These are phyloP conservation scores for Ormyrus thymus DNA, from an alignment of 2,888 invertebrate species.

Conservation along the genomic window DNA sequence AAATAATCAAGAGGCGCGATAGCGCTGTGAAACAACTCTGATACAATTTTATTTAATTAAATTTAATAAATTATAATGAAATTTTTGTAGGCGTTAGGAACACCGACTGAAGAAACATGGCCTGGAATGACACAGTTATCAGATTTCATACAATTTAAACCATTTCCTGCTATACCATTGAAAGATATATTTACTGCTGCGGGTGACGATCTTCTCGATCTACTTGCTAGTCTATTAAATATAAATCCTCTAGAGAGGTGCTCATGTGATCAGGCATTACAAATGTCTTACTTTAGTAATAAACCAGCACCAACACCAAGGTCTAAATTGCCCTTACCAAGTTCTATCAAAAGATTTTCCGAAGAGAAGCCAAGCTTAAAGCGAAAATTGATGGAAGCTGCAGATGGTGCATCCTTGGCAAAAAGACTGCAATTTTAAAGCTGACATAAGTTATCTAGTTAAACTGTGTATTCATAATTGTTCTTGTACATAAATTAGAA, in stretches of 20 bases:
- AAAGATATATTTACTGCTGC: constrained; percentile 97
- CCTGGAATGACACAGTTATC: constrained; percentile 87
- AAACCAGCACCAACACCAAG: constrained; percentile 92
- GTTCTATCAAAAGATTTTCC: constrained; percentile 78
- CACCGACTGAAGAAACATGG: constrained; percentile 95
- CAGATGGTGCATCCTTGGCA: constrained; percentile 81
- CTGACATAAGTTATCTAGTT: constrained; percentile 19
- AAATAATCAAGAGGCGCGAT: too few relatives aligned
- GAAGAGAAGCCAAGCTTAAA: constrained; percentile 85
- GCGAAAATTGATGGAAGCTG: constrained; percentile 84
- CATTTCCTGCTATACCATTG: constrained; percentile 88
- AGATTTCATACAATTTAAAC: constrained; percentile 95
- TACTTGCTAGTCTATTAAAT: constrained; percentile 86
- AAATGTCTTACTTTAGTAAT: constrained; percentile 93
- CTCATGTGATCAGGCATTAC: constrained; percentile 88
- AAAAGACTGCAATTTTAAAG: constrained; percentile 82
- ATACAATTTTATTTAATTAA: neutral
- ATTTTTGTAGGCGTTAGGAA: constrained; percentile 81
- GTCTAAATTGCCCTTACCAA: constrained; percentile 87
- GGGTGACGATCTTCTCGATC: constrained; percentile 89
- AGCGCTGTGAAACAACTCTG: too few relatives aligned
- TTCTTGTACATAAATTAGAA: constrained; percentile 22
- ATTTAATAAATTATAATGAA: neutral
- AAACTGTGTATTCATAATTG: constrained; percentile 41
- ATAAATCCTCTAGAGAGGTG: constrained; percentile 90